Percentiles rank a stretch among this genome's conserved stretches.
phyloP scores from a whole-genome alignment of 2,888 invertebrate species.

The Pollenia labialis region DNA sequence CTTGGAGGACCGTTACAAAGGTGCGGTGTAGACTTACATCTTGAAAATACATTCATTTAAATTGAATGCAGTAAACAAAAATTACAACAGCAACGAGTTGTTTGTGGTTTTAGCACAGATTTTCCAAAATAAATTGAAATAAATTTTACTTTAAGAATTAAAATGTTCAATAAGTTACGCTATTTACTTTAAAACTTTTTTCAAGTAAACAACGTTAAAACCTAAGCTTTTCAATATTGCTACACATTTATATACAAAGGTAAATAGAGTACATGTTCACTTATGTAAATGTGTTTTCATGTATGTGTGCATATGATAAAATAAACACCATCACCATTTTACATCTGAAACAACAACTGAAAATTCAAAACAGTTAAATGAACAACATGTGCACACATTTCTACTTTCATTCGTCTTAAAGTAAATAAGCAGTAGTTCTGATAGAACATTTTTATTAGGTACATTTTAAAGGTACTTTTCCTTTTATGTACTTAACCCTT shows the following conservation, averaged over 20 bases:
- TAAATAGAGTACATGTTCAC: too few relatives aligned
- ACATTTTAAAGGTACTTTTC: too few relatives aligned
- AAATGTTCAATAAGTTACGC: background rate
- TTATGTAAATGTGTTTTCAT: background rate
- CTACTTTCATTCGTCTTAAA: background rate
- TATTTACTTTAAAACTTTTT: conserved; percentile 31
- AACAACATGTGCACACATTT: conserved; percentile 23
- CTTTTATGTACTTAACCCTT: too few relatives aligned
- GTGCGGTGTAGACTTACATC: background rate
- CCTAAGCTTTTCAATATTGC: conserved; percentile 1
- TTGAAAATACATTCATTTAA: conserved; percentile 8
- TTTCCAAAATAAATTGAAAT: conserved; percentile 28
- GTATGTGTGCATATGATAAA: background rate
- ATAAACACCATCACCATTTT: conserved; percentile 21
- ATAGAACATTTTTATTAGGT: too few relatives aligned
- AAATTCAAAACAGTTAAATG: conserved; percentile 23
- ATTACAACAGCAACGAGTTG: background rate
- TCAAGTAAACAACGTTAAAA: conserved; percentile 23
- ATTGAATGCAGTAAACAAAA: background rate
- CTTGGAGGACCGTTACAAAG: too few relatives aligned
- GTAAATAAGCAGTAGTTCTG: background rate
- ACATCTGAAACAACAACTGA: background rate
- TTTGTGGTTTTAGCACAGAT: conserved; percentile 23
- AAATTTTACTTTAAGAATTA: conserved; percentile 23
- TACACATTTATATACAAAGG: too few relatives aligned